These are phyloP conservation scores for Tachina fera DNA, from an alignment of 2,888 invertebrate genomes.

Conservation along the genomic window DNA sequence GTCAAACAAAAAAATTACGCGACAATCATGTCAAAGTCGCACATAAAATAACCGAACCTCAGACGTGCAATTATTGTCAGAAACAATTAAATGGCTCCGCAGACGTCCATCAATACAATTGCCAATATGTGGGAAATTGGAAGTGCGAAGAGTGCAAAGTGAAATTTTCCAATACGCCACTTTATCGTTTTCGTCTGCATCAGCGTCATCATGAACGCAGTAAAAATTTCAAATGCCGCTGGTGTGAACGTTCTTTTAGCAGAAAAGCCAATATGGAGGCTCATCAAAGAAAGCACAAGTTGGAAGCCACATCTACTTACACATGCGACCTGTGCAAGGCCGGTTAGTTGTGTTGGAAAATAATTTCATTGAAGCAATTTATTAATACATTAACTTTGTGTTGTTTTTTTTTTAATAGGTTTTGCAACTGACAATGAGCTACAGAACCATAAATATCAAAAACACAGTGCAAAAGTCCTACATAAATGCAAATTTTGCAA, in stretches of 20 bases:
- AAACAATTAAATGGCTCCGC: constrained; percentile 59
- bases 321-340: constrained; percentile 69
- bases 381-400: neutral
- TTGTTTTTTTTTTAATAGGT: constrained; percentile 52
- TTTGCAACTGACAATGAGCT: constrained; percentile 70
- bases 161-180: constrained; percentile 65
- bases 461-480: constrained; percentile 68
- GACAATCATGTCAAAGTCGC: constrained; percentile 67
- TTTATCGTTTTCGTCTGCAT: constrained; percentile 71
- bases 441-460: constrained; percentile 72
- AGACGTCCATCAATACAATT: constrained; percentile 69
- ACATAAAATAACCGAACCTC: constrained; percentile 52
- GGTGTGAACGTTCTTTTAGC: constrained; percentile 70
- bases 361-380: constrained; percentile 6
- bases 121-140: constrained; percentile 72
- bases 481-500: constrained; percentile 71
- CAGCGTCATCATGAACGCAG: constrained; percentile 70
- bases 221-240: constrained; percentile 67
- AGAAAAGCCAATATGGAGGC: constrained; percentile 71
- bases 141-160: constrained; percentile 69
- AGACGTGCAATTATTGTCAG: constrained; percentile 70
- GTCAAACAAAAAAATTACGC: constrained; percentile 63
- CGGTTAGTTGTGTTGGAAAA: constrained; percentile 64
- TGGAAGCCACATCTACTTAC: constrained; percentile 32
- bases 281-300: constrained; percentile 70